These are phyloP conservation scores for Tetheella fluctuosa DNA, from an alignment of 2,888 invertebrate genomes.

Conservation along the genomic window DNA sequence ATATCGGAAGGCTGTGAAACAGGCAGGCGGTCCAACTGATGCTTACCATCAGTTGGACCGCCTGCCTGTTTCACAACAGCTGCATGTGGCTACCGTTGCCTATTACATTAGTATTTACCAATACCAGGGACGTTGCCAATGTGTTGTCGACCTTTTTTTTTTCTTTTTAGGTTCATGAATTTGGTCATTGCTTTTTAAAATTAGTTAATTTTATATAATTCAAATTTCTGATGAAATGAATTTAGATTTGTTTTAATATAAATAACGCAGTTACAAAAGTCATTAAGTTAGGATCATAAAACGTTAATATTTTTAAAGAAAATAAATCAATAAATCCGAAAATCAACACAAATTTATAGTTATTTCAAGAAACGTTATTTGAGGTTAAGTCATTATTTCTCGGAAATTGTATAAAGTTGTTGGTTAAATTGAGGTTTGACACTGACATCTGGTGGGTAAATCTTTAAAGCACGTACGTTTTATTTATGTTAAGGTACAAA, in stretches of 20 bases:
- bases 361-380: slow-evolving; percentile 28
- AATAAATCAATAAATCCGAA: not conserved
- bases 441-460: slow-evolving; percentile 37
- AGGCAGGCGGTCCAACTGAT: no score
- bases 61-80: no score
- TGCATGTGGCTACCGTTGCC: no score
- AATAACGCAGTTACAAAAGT: not conserved
- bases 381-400: slow-evolving; percentile 25
- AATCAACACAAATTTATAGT: slow-evolving; percentile 22
- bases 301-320: not conserved
- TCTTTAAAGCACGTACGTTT: not conserved
- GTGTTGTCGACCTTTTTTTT: no score
- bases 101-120: no score
- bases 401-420: slow-evolving; percentile 37
- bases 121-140: no score
- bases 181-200: no score
- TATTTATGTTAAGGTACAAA: slow-evolving; percentile 3
- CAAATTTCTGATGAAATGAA: no score
- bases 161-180: no score
- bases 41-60: no score
- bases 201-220: no score
- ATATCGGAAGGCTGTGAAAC: no score
- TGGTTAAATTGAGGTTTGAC: slow-evolving; percentile 41
- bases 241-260: not conserved
- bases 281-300: not conserved